Evolutionary conservation across 2,888 invertebrate species (phyloP), one percentile per base, ranked within the genome.

Genomic region (Xylota sylvarum): DNA sequence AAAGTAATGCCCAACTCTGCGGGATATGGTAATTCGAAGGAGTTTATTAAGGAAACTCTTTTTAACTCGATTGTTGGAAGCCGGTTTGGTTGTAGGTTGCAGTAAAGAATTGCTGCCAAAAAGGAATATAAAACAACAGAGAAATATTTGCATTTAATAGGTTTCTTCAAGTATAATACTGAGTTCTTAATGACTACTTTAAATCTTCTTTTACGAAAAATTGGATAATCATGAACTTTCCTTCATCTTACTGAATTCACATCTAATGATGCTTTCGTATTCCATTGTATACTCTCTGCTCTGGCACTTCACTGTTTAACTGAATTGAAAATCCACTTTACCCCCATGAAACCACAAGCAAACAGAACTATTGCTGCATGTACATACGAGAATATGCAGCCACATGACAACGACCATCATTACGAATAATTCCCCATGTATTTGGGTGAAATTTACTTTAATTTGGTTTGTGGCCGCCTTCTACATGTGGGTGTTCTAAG

Each of bases 11-110:
- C 67, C 32, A 35, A 19, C 65, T 35, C 58, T 69, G 69, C 17
- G 55, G 48, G 58, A 56, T 70, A 83, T 83, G 78, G 48, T 78
- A 78, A 83, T 78, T 65, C n/a, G 9, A 64, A 55, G 14, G 56
- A 70, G 70, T 82, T 82, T 76, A 81, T 76, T 69, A 81, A 62
- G 69, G 69, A 69, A 70, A 48, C 62, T 55, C 19, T 67, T 62
- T 52, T 76, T 52, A 69, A 46, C 60, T 40, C 17, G 40, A 62
- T 30, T 56, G 70, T 35, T 17, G 70, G 50, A 50, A 40, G 46
- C n/a, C 10, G 19, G 19, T 23, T 60, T 37, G n/a, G 5, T 14
- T 23, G 12, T n/a, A 10, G 40, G 37, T 23, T 6, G 10, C 12
- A 14, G 27, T 10, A n/a, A 7, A n/a, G 46, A 4, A 14, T 10